Evolutionary conservation across 1,140 invertebrate genomes (phyloP), one percentile per base, ranked within the genome.

Genomic region (Arctopsyche grandis): DNA sequence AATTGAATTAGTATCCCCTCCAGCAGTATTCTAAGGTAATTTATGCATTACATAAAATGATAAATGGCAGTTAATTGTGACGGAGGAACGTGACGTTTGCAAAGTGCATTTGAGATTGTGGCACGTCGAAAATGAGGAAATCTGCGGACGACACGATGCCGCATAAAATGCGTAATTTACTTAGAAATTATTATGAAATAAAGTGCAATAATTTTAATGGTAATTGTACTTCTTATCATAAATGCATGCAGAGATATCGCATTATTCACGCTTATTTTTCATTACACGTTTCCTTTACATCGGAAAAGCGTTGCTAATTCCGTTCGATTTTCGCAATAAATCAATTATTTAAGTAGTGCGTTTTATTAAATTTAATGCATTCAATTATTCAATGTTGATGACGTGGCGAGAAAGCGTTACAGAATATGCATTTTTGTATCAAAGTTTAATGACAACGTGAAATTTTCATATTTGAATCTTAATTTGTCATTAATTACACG

Each of bases 121-220:
- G n/a, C 60, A 66, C 60, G 60, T 69, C 26, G 66, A 29, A 69
- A 69, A 69, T 69, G 66, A 29, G 66, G 66, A 69, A 69, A 69
- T 24, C 24, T n/a, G 5, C 9, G 12, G 66, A 69, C 26, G 66
- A 69, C 66, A 69, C 56, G 56, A 60, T 29, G 26, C 66, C 12
- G 66, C 24, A 14, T 29, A 69, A 22, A 43, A 69, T 22, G 24
- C 22, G 66, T 38, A 14, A 16, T 56, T n/a, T 26, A 29, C 66
- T 29, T 10, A 38, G 9, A 38, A 29, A 26, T 14, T 26, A 29
- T 43, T 69, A 24, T 29, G 66, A 69, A 69, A 69, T 69, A 38
- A 69, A 69, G 26, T 29, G 66, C 24, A 38, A 69, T 69, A 29
- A 10, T 60, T 19, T 19, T 60, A 60, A 60, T 60, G 9, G 56